Base-by-base conservation (phyloP, 2,888 invertebrate species). In the Macrostomum cliftonense region DNA sequence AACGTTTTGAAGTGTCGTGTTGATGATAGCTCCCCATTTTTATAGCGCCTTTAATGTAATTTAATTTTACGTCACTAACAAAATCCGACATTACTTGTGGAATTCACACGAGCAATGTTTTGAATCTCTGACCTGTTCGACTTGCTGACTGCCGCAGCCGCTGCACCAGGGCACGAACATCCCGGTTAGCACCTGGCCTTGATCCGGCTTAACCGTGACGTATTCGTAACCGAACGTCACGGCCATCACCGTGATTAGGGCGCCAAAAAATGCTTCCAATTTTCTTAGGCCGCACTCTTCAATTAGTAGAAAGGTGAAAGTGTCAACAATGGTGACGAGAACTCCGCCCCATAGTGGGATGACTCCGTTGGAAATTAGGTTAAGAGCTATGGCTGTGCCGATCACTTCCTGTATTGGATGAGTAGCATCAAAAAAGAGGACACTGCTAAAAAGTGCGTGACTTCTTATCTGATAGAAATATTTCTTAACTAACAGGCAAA, bases 321-420 rank as follows among this genome's bases (percentile, higher is more conserved):
- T 85, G 63, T 86, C 86, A 1, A 57, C 64, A 48, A 84, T 77
- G 5, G 86, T 87, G 52, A 87, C 81, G 44, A 86, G 69, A 40
- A 83, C 82, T 12, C 86, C 86, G 42, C 74, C 79, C 78, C 79
- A 85, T 46, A 86, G 71, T 36, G 82, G 81, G 58, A 83, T 76
- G n/a, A 9, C 19, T 14, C 19, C n/a, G 37, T 14, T 14, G 4
- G 40, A 40, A 40, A 40, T 40, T 40, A 87, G 73, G 67, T 80
- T 83, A 56, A 88, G 75, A 4, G 87, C 85, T 58, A 85, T 82
- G 1, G 86, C 83, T 11, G 86, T 86, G 53, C 86, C 86, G 58
- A 87, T 87, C 39, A 86, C 85, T 53, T 86, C 86, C 70, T 87
- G 86, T 62, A n/a, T n/a, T n/a, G n/a, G n/a, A n/a, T n/a, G n/a